Evolutionary conservation across 2,797 vertebrate genomes (phyloP), one percentile per base, ranked within the genome.

Genomic region (Argya squamiceps): DNA sequence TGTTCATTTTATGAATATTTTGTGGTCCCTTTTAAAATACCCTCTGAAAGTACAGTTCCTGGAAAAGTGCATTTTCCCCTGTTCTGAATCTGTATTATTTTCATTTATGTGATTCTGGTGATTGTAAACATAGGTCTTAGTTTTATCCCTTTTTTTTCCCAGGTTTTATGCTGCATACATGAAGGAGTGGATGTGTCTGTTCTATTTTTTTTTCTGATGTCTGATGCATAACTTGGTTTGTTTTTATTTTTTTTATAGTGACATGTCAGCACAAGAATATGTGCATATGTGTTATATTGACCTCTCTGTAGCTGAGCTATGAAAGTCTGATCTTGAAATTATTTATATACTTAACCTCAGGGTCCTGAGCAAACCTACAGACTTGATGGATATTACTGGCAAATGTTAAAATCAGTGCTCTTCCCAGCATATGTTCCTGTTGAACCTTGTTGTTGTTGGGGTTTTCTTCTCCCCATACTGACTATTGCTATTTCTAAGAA

Each of bases 391-490:
- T 24, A 30, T 47, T 47, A 75, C n/a, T 46, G 5, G 29, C 30
- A 88, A 70, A 49, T 12, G 8, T 60, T 53, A 26, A 91, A 80
- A 32, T 75, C 11, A 8, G 21, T n/a, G 27, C 26, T 88, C 8
- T 68, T 89, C 46, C 15, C 12, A 83, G 27, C 19, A 13, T 47
- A 20, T 27, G 8, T 29, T 84, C 18, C 15, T 49, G 23, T 56
- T 80, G 75, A 83, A 50, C 30, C 15, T 81, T 1, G 12, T 24
- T 16, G 10, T 11, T 44, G 9, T 16, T n/a, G 7, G 12, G 0
- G 2, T 16, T 36, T 39, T n/a, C 49, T 13, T 2, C 27, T 32
- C 16, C 11, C 32, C 8, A 0, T 29, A 15, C 20, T 70, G 18
- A 36, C 20, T 5, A 8, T 36, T 41, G 26, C 44, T 84, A 2